Evolutionary conservation across 2,888 invertebrate species (phyloP), one percentile per base, ranked within the genome.

Genomic region (Caenorhabditis panamensis): DNA sequence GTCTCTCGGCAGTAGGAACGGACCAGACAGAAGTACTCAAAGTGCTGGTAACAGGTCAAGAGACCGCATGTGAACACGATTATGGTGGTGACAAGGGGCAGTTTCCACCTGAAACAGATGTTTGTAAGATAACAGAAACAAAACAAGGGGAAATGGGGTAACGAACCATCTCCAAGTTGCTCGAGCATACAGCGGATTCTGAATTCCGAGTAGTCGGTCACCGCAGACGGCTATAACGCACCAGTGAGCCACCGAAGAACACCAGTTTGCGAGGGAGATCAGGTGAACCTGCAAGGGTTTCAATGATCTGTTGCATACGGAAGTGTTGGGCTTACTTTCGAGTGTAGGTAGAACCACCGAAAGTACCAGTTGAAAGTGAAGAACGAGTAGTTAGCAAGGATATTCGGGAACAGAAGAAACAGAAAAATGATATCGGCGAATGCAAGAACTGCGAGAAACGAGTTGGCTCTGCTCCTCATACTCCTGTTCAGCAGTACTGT

Each of bases 241-340:
- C 89, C 89, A 90, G 71, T 90, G 89, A 44, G 90, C 90, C 31
- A 90, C 88, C 13, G 88, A 88, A n/a, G 90, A 90, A 36, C 88
- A 88, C 89, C 90, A 90, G 75, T 90, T 90, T 36, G 90, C 89
- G 6, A 90, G 78, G 0, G 89, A 82, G n/a, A 89, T 83, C 51
- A 90, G 63, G 62, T 89, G 88, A 9, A 79, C 79, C 82, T 84
- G 67, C 36, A 78, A 71, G n/a, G n/a, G n/a, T n/a, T n/a, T n/a
- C n/a, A 22, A 20, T 26, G 22, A 58, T 47, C 16, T 49, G 36
- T 31, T 31, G 9, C 31, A 31, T 31, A 9, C 41, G 1, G 31
- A 2, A 58, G 47, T 26, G 47, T 37, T 49, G 24, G 9, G 18
- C 73, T 56, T 24, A 86, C 84, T 73, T 86, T 86, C 8, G 84